Evolutionary conservation across 2,888 invertebrate species (phyloP).

Genomic region (Troides helena): DNA sequence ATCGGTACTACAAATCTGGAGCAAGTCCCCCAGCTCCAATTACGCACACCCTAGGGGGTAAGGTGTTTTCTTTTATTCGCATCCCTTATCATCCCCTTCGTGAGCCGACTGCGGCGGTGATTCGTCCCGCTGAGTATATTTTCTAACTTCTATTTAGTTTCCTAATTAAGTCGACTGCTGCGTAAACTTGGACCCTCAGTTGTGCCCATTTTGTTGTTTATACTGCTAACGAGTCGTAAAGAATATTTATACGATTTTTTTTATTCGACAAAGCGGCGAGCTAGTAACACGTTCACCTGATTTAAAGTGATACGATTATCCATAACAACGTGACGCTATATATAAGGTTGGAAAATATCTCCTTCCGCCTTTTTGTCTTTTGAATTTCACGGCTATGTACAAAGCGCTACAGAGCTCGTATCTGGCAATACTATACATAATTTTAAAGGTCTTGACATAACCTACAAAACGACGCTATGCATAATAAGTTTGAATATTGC

Average conservation of each 20-base stretch:
- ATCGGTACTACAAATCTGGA: too few species aligned
- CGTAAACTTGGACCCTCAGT: constrained; percentile 13
- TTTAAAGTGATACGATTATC: too few species aligned
- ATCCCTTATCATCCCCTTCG: constrained; percentile 13
- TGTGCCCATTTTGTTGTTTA: constrained; percentile 2
- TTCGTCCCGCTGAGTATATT: constrained; percentile 13
- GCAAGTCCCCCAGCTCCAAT: neutral
- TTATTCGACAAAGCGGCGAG: neutral
- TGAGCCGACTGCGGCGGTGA: neutral
- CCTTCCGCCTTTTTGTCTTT: too few species aligned
- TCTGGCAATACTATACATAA: too few species aligned
- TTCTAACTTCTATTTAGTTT: constrained; percentile 21
- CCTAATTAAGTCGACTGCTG: constrained; percentile 13
- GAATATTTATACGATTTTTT: neutral
- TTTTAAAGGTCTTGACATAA: too few species aligned
- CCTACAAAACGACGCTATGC: too few species aligned
- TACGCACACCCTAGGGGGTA: constrained; percentile 14
- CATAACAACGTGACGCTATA: too few species aligned
- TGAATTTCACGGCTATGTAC: too few species aligned
- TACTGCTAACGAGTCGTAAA: neutral
- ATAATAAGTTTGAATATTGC: too few species aligned
- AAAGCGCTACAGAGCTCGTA: too few species aligned
- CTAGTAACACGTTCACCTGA: too few species aligned
- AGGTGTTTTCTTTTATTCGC: constrained; percentile 1
- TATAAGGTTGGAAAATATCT: too few species aligned